Evolutionary conservation across 2,113 vertebrate species (phyloP).

Genomic region (Tringa solitaria): DNA sequence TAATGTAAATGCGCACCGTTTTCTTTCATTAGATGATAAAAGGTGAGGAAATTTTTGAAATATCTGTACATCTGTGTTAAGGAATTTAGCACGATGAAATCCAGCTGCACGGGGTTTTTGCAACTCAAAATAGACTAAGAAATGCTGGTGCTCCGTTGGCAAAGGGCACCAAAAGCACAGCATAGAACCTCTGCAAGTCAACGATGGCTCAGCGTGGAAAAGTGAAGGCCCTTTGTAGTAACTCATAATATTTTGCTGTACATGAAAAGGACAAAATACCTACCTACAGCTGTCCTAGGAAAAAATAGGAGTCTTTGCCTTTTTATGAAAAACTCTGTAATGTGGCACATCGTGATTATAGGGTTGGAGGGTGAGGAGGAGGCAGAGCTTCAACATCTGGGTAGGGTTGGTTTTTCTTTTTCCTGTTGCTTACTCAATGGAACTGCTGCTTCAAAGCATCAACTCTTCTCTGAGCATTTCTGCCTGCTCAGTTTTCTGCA

Average conservation of each 20-base stretch:
- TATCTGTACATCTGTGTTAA: background rate
- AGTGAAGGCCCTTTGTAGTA: background rate
- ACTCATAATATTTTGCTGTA: background rate
- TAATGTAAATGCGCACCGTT: background rate
- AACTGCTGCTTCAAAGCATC: background rate
- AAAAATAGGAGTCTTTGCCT: background rate
- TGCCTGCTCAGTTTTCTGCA: background rate
- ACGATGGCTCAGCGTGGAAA: background rate
- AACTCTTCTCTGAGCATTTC: background rate
- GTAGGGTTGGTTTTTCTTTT: background rate
- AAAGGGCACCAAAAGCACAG: background rate
- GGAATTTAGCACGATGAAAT: background rate
- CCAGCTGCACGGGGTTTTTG: background rate
- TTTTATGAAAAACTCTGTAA: background rate
- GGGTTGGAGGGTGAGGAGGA: accelerated
- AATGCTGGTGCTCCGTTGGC: background rate
- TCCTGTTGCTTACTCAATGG: background rate
- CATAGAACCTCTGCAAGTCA: background rate
- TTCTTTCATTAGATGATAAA: background rate
- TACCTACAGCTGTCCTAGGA: background rate
- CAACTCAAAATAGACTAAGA: background rate
- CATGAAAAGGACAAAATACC: background rate
- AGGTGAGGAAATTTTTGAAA: background rate
- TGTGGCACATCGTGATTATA: accelerated
- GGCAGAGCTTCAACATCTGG: background rate